Evolutionary conservation across 2,797 vertebrate genomes (phyloP).

Genomic region (Microctenopoma stevenorrisi): DNA sequence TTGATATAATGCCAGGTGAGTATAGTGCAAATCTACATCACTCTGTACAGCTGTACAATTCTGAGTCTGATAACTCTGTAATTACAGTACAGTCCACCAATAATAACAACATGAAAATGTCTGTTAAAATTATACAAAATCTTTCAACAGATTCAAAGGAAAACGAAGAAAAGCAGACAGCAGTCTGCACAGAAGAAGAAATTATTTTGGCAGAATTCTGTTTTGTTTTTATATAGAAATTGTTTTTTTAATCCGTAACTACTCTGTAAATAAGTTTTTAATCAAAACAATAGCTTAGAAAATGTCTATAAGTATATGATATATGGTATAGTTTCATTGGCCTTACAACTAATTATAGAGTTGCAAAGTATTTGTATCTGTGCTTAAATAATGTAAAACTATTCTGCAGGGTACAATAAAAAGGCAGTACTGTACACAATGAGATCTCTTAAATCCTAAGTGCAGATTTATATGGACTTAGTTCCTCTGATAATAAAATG

Average conservation of each 20-base stretch:
- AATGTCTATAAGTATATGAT: slow-evolving; percentile 25
- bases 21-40: neutral
- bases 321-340: slow-evolving; percentile 28
- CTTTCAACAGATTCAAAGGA: slow-evolving; percentile 43
- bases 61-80: neutral
- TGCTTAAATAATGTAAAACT: slow-evolving; percentile 19
- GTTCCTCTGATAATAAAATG: slow-evolving; percentile 29
- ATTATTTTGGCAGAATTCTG: slow-evolving; percentile 4
- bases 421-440: slow-evolving; percentile 1
- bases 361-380: slow-evolving; percentile 3
- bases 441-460: neutral
- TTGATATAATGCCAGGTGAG: slow-evolving; percentile 38
- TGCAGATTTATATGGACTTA: slow-evolving; percentile 20
- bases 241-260: slow-evolving; percentile 51
- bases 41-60: neutral
- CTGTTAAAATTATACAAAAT: neutral
- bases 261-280: slow-evolving; percentile 58
- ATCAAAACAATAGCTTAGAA: slow-evolving; percentile 39
- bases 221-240: slow-evolving; percentile 9
- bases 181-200: slow-evolving; percentile 15
- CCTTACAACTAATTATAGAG: slow-evolving; percentile 18
- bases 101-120: neutral
- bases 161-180: neutral
- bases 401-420: slow-evolving; percentile 5
- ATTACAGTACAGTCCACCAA: neutral